Evolutionary conservation across 2,113 vertebrate genomes (phyloP).

Genomic region (Nannobrachium achirus): DNA sequence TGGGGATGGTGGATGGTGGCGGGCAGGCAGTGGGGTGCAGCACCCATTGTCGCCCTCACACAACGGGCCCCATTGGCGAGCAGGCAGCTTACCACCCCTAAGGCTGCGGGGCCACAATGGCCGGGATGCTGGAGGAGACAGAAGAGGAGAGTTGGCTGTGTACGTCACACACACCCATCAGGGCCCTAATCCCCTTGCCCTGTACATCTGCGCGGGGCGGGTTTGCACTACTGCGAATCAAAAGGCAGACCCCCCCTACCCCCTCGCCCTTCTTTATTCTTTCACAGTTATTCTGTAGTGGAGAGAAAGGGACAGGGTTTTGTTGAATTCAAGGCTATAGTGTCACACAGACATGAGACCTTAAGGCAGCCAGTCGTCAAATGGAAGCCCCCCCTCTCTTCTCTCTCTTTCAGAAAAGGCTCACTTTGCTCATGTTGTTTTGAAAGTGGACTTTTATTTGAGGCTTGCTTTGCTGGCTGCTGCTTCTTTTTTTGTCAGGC

Average conservation of each 20-base stretch:
- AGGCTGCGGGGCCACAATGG: constrained; percentile 86
- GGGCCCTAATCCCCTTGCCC: constrained; percentile 92
- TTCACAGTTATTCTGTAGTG: constrained; percentile 87
- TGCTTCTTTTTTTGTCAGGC: constrained; percentile 55
- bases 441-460: constrained; percentile 25
- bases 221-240: constrained; percentile 86
- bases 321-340: constrained; percentile 53
- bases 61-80: constrained; percentile 86
- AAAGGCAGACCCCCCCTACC: constrained; percentile 79
- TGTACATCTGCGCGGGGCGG: constrained; percentile 86
- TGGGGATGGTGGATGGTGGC: constrained; percentile 49
- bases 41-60: constrained; percentile 83
- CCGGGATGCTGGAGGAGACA: constrained; percentile 77
- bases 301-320: constrained; percentile 83
- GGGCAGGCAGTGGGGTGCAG: neutral
- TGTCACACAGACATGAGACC: constrained; percentile 63
- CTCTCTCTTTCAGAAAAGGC: constrained; percentile 56
- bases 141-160: constrained; percentile 79
- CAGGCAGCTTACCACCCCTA: constrained; percentile 83
- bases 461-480: constrained; percentile 59
- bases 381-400: constrained; percentile 56
- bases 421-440: constrained; percentile 22
- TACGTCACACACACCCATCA: constrained; percentile 82
- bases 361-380: constrained; percentile 63
- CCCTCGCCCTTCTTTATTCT: constrained; percentile 72